These are phyloP conservation scores for Eumerus sabulonum DNA, from an alignment of 2,888 invertebrate genomes.

Conservation along the genomic window DNA sequence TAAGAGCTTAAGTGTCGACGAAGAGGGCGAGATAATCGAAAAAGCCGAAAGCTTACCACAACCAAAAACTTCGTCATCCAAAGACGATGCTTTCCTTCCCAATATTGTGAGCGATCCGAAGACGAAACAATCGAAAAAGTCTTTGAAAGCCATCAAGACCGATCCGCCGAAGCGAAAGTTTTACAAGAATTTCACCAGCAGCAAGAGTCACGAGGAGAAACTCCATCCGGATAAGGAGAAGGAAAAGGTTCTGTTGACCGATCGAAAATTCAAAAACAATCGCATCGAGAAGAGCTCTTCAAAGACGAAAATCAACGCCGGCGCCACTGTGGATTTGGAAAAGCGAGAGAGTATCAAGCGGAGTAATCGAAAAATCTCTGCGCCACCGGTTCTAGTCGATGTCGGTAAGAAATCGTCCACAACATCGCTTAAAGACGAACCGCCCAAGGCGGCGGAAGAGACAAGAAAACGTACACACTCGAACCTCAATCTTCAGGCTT, in stretches of 20 bases:
- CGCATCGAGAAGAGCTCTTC: constrained; percentile 77
- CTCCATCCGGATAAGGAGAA: constrained; percentile 70
- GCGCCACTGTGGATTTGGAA: constrained; percentile 69
- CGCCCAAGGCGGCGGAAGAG: constrained; percentile 24
- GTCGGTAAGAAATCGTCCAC: constrained; percentile 19
- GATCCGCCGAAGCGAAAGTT: constrained; percentile 69
- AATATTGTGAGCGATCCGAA: constrained; percentile 64
- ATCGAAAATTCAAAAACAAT: constrained; percentile 76
- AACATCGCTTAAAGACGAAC: constrained; percentile 21
- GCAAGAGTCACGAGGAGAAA: constrained; percentile 53
- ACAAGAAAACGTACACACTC: constrained; percentile 71
- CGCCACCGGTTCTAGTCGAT: constrained; percentile 66
- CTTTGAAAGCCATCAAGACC: constrained; percentile 71
- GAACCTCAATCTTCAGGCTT: constrained; percentile 74
- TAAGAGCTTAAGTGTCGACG: constrained; percentile 62
- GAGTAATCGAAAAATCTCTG: constrained; percentile 72
- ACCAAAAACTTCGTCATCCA: background rate
- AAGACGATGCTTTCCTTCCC: constrained; percentile 1
- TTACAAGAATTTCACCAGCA: constrained; percentile 66
- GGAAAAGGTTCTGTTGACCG: constrained; percentile 75
- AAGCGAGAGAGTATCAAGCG: constrained; percentile 73
- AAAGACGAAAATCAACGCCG: constrained; percentile 73
- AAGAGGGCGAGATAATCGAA: constrained; percentile 29
- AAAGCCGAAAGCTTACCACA: constrained; percentile 12
- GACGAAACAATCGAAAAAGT: constrained; percentile 65